Evolutionary conservation across 2,797 vertebrate genomes (phyloP), one percentile per base, ranked within the genome.

Genomic region (Channa striata): DNA sequence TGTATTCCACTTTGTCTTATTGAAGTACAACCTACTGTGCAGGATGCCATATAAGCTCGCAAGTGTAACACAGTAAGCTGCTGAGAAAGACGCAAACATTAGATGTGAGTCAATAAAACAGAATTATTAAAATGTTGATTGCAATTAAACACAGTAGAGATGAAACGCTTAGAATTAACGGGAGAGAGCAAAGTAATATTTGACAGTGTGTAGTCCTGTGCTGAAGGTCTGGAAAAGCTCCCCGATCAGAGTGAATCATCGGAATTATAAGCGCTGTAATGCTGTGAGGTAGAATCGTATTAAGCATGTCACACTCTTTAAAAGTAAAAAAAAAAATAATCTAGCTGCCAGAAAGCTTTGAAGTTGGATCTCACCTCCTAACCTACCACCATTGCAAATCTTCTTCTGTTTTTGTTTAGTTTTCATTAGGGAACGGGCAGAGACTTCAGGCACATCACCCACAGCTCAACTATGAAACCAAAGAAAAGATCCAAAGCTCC

Each of bases 321-420:
- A 83, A 74, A 81, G 72, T 59, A 58, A 62, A 70, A 80, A 60
- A 62, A 70, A 80, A 60, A 65, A 7, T 66, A 48, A 68, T 68
- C 82, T 74, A 51, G 43, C 61, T 84, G 82, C 68, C 65, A 56
- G 77, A 56, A 42, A 69, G 77, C 83, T 92, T 90, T 90, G 89
- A 93, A 86, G 86, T 74, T 40, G 7, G 52, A 68, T 44, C 69
- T 82, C 70, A 83, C 74, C 82, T 86, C 64, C 54, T 63, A 63
- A 79, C 59, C 58, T 49, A 40, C 39, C 81, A 74, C 62, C 57
- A 59, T 80, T 67, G 73, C 42, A 70, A 40, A 16, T 74, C 73
- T 82, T 39, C 50, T 70, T 62, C 62, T 81, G 44, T 84, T 80
- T 44, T 81, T 78, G 71, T 56, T 74, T 80, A 74, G 74, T 79